Evolutionary conservation across 2,113 vertebrate species (phyloP).

Genomic region (Fulmarus glacialis): DNA sequence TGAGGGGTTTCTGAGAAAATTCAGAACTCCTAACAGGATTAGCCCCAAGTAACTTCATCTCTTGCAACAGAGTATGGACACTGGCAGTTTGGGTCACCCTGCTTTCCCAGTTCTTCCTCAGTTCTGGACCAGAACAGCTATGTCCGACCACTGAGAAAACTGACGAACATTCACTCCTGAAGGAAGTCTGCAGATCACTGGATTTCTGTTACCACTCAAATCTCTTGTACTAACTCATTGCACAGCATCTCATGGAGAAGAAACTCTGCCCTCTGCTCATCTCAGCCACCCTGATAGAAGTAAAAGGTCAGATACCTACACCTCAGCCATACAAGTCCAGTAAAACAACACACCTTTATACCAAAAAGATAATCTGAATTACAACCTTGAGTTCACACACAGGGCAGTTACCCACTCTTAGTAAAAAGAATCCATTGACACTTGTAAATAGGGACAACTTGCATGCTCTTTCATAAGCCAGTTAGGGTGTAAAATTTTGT

Average conservation of each 20-base stretch:
- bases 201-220: not conserved
- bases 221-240: not conserved
- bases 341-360: not conserved
- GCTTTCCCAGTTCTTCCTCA: not conserved
- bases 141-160: not conserved
- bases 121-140: not conserved
- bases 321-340: not conserved
- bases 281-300: not conserved
- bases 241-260: not conserved
- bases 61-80: not conserved
- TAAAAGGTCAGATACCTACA: not conserved
- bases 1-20: fast-evolving
- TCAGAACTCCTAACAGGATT: not conserved
- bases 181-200: not conserved
- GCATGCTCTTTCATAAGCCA: not conserved
- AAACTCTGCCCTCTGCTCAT: not conserved
- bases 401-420: not conserved
- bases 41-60: not conserved
- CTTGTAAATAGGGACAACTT: not conserved
- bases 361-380: not conserved
- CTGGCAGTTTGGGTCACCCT: not conserved
- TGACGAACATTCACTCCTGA: fast-evolving
- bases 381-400: not conserved
- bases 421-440: not conserved
- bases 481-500: not conserved